Base-by-base conservation (phyloP, 2,797 vertebrate genomes). In the Helicolenus hilgendorfi region DNA sequence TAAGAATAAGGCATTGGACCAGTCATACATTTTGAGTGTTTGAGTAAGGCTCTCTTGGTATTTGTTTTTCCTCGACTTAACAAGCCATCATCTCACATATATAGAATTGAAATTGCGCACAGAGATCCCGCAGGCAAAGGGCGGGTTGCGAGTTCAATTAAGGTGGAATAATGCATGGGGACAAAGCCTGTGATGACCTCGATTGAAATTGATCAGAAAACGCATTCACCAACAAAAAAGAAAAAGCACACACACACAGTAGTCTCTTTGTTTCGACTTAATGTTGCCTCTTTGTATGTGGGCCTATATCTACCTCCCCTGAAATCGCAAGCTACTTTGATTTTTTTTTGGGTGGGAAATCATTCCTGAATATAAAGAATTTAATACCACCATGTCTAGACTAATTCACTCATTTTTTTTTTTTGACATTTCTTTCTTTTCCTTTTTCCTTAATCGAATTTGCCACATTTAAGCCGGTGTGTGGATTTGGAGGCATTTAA, bases 1-100 rank as follows among this genome's bases (percentile, higher is more conserved):
- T 59, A 85, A 92, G 89, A 93, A 89, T 88, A 70, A 70, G 79
- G 72, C 70, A 85, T 58, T 72, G 87, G 75, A 33, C 85, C 81
- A 41, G 85, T 91, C 84, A 87, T 84, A 91, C 85, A 87, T 89
- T 84, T 85, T 83, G 79, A 94, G 83, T 92, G 93, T 93, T 92
- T 91, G 92, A 92, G 74, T 79, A 92, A 92, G 81, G 69, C 81
- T 93, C 91, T 91, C 84, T 78, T 85, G 79, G 81, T 95, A 92
- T 95, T 96, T 94, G 91, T 95, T 95, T 96, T 96, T 92, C 87
- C 88, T 80, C 86, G 82, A 90, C 89, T 94, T 93, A 95, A 95
- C 93, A 94, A 94, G 92, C 89, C 92, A 93, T 94, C 92, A 94
- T 92, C 89, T 85, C 91, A 83, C 87, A 81, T 93, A 91, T 88